Base-by-base conservation (phyloP, 2,888 invertebrate species). In the Ennomos quercinarius region DNA sequence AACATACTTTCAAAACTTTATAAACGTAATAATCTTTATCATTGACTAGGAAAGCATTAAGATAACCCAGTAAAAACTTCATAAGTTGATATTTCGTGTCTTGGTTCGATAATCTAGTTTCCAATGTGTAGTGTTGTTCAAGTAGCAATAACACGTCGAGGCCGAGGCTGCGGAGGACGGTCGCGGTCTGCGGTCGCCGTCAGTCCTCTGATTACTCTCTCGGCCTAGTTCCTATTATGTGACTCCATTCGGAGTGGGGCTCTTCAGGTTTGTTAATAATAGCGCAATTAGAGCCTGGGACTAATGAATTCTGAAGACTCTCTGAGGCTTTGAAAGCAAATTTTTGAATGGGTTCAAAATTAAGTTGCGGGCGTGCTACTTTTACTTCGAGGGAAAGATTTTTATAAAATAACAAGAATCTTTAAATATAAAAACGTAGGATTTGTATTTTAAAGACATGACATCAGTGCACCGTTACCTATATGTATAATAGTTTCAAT, bases 151-250 rank as follows among this genome's bases (percentile, higher is more conserved):
- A 63, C 45, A 46, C 52, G 42, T n/a, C n/a, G n/a, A 27, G 27
- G 27, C 27, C 27, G 27, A 27, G 27, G 27, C 27, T 27, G 27
- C 27, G 27, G 27, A 36, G 54, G 38, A 13, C 49, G 41, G 36
- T 13, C 13, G 83, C 66, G 85, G 86, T 81, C 65, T 81, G 83
- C 70, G 82, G 86, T 78, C 71, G 63, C 57, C 56, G 58, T 65
- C 42, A 57, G 67, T 61, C 60, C 71, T 82, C 75, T 68, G 80
- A 81, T 85, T 83, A 81, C 83, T 68, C 67, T 65, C 61, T 67
- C 71, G 70, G 71, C 61, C 74, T 72, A 71, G 72, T 77, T 75
- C 70, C 73, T 78, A 73, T 76, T 71, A 69, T 63, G 61, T 57
- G 67, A 67, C 63, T 74, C 56, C 66, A 66, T 74, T 72, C 66